Conservation (phyloP, 2,113 vertebrate species). For the Acanthochromis polyacanthus region DNA sequence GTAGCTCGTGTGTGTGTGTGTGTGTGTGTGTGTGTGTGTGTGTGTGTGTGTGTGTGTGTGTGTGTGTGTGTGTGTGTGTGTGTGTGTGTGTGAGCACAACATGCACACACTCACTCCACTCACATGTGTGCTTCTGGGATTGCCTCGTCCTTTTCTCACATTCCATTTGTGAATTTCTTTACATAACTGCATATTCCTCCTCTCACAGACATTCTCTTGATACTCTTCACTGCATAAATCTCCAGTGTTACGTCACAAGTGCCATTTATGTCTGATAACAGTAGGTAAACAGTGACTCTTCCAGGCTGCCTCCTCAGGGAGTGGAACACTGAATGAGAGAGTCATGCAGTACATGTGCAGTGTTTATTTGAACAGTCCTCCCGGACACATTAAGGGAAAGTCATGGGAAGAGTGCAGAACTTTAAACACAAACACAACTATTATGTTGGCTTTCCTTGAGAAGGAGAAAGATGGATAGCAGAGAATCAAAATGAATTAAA, state of each 20-base stretch:
- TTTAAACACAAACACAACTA: conserved; percentile 24
- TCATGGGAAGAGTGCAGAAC: conserved; percentile 1
- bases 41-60: too few species aligned
- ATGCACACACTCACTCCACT: background rate
- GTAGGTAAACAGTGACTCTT: conserved; percentile 42
- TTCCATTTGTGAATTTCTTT: conserved; percentile 45
- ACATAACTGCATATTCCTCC: conserved; percentile 36
- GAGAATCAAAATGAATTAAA: background rate
- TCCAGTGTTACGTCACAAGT: conserved; percentile 20
- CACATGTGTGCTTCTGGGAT: conserved; percentile 17
- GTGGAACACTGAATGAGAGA: conserved; percentile 4
- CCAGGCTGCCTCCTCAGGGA: conserved; percentile 21
- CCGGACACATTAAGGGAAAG: conserved; percentile 4
- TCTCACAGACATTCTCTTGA: conserved; percentile 15
- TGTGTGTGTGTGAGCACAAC: background rate
- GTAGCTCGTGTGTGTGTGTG: conserved; percentile 1
- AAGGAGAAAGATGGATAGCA: conserved; percentile 1
- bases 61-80: background rate
- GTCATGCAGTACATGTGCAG: background rate
- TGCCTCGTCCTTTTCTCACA: conserved; percentile 39
- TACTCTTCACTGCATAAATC: conserved; percentile 27
- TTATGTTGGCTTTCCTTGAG: background rate
- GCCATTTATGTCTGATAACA: conserved; percentile 43
- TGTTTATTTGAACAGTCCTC: conserved; percentile 45
- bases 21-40: background rate